Conservation (phyloP, 2,888 invertebrate species). For the Cephus pulcher region DNA sequence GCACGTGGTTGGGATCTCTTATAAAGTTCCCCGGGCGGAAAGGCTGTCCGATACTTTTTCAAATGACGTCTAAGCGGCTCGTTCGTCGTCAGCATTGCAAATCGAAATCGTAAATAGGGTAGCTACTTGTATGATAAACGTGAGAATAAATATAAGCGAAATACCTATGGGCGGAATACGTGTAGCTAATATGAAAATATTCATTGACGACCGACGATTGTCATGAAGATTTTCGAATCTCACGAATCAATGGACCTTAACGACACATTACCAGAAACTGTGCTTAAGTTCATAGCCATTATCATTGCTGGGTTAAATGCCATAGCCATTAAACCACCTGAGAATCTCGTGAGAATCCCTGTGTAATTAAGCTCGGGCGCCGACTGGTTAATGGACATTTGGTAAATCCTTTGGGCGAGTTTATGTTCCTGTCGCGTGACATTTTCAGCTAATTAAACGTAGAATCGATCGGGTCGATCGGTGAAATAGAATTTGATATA, state of each 20-base stretch:
- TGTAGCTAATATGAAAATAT: not conserved
- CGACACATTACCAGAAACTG: not conserved
- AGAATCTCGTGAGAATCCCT: not conserved
- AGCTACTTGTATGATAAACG: not conserved
- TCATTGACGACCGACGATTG: not conserved
- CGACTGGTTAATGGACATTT: not conserved
- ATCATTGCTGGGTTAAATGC: not conserved
- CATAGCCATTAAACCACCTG: not conserved
- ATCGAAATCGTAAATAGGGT: constrained; percentile 41
- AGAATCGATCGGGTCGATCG: not conserved
- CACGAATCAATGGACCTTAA: not conserved
- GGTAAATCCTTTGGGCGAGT: not conserved
- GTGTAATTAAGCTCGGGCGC: not conserved
- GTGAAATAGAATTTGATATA: not conserved
- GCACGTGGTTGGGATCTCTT: constrained; percentile 44
- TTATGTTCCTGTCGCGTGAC: not conserved
- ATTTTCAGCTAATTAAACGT: not conserved
- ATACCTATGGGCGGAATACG: not conserved
- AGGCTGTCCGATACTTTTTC: constrained; percentile 45
- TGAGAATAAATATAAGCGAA: constrained; percentile 6
- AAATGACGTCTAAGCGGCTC: constrained; percentile 46
- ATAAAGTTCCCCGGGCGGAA: constrained; percentile 33
- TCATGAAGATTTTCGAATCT: not conserved
- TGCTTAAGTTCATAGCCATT: not conserved
- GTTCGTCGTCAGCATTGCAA: constrained; percentile 57